A percentile compares a stretch with the other conserved stretches of the same genome.
Conservation (phyloP, 2,888 invertebrate species). For the Dugesia japonica region DNA sequence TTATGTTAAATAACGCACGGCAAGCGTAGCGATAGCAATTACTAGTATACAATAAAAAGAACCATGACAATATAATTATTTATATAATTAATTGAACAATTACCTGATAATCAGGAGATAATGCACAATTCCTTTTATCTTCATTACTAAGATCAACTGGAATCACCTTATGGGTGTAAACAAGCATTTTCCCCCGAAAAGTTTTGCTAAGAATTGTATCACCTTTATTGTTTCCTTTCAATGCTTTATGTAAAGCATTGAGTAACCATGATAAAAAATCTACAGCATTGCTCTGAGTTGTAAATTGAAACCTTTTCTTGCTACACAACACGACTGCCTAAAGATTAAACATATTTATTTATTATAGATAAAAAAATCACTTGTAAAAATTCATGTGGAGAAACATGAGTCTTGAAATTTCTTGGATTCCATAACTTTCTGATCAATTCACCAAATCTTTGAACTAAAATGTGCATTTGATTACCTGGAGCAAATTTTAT, state of each 20-base stretch:
- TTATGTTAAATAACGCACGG: no score
- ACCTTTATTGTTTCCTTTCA: conserved; percentile 66
- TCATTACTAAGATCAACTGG: conserved; percentile 34
- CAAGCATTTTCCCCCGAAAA: conserved; percentile 57
- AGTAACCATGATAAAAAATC: conserved; percentile 95
- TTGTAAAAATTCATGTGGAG: conserved; percentile 98
- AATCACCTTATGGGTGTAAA: conserved; percentile 55
- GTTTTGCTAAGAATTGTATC: conserved; percentile 85
- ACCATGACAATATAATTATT: no score
- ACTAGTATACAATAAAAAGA: no score
- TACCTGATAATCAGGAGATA: neutral
- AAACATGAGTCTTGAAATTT: conserved; percentile 96
- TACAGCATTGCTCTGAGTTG: conserved; percentile 92
- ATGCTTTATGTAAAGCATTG: conserved; percentile 77
- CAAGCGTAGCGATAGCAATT: no score
- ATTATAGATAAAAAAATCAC: no score
- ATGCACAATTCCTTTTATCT: conserved; percentile 28
- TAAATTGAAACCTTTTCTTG: conserved; percentile 88
- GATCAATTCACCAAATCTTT: conserved; percentile 75
- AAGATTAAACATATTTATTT: no score
- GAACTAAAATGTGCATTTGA: conserved; percentile 70
- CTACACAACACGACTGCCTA: conserved; percentile 81
- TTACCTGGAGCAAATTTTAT: conserved; percentile 82
- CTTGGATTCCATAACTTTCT: conserved; percentile 95
- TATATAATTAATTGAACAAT: no score